These are phyloP conservation scores for Abramis brama DNA, from an alignment of 2,113 vertebrate species.

Conservation along the genomic window DNA sequence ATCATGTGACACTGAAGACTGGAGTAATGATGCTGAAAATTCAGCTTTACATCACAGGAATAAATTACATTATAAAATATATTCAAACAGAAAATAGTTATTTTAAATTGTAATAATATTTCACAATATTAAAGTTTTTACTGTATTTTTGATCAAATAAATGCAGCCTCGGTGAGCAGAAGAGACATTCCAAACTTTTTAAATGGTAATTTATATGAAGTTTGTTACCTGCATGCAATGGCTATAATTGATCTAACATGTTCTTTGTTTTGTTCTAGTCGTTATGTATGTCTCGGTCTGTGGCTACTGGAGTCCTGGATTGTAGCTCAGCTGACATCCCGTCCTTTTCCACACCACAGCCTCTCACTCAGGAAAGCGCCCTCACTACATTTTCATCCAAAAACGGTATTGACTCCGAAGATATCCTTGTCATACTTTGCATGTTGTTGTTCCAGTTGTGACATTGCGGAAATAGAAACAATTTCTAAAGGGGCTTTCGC, in stretches of 20 bases:
- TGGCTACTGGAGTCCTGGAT: not conserved
- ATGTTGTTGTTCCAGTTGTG: no score
- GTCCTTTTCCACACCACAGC: not conserved
- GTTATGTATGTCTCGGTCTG: constrained; percentile 43
- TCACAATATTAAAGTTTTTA: not conserved
- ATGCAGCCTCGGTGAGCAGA: not conserved
- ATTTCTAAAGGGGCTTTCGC: no score
- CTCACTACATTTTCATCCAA: not conserved
- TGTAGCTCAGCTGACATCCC: not conserved
- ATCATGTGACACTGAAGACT: no score
- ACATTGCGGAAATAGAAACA: no score
- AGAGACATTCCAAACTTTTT: no score
- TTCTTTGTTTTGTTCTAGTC: constrained; percentile 57
- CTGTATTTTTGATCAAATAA: not conserved
- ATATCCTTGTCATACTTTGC: not conserved
- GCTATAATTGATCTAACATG: not conserved
- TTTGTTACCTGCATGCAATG: not conserved
- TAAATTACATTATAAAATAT: not conserved
- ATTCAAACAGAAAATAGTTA: not conserved
- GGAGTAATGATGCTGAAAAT: not conserved
- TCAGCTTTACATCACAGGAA: not conserved
- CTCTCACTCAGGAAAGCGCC: not conserved
- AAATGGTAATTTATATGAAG: no score
- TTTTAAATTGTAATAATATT: not conserved
- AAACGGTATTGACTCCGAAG: constrained; percentile 30